A percentile compares a stretch with the other conserved stretches of the same genome.
Evolutionary conservation across 1,140 invertebrate genomes (phyloP).

Genomic region (Trachymyrmex septentrionalis): DNA sequence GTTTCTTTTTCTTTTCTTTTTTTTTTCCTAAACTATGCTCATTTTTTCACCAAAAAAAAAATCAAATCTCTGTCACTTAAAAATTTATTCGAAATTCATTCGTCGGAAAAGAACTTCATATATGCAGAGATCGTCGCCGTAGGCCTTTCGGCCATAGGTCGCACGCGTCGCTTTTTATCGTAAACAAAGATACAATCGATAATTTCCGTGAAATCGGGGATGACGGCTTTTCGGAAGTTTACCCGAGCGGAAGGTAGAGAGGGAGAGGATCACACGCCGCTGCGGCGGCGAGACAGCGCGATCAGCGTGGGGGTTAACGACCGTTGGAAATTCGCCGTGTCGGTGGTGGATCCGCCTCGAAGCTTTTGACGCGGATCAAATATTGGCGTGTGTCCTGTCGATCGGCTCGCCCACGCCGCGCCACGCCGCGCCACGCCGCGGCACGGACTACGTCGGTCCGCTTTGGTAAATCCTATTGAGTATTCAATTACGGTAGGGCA

Average conservation of each 20-base stretch:
- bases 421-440: background rate
- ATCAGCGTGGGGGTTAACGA: constrained; percentile 69
- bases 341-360: constrained; percentile 63
- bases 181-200: constrained; percentile 63
- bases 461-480: constrained; percentile 80
- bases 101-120: background rate
- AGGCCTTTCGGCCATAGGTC: background rate
- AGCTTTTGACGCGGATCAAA: constrained; percentile 79
- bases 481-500: constrained; percentile 76
- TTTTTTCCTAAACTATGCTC: background rate
- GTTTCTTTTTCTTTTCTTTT: background rate
- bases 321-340: constrained; percentile 70
- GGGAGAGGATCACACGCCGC: constrained; percentile 48
- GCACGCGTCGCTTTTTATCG: constrained; percentile 44
- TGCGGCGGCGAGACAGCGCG: constrained; percentile 35
- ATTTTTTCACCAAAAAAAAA: background rate
- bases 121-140: background rate
- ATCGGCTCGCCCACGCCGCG: constrained; percentile 60
- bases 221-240: constrained; percentile 59
- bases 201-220: constrained; percentile 57
- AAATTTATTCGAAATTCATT: constrained; percentile 6
- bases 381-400: constrained; percentile 77
- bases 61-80: constrained; percentile 1
- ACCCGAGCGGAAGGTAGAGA: constrained; percentile 54
- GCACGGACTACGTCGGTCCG: constrained; percentile 57